Evolutionary conservation across 64 coral and sea anemone species (phyloP), one percentile per base, ranked within the genome.

Genomic region (Montipora capricornis): DNA sequence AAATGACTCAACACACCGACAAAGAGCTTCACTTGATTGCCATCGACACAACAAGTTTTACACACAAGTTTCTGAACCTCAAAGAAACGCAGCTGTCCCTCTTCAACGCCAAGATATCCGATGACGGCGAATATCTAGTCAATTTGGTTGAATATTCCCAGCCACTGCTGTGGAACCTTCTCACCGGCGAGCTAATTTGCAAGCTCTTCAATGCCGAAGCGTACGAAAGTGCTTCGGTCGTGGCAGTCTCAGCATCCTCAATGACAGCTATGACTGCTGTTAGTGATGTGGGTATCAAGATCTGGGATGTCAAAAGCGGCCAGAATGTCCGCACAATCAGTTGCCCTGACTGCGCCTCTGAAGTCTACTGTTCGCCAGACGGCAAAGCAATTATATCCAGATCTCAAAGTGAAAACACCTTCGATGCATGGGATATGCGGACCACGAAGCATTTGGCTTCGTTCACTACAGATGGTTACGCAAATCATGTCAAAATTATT

Each of bases 51-150:
- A 88, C 26, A 11, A 97, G 22, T 77, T 73, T 91, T 1, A 89
- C 82, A 7, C 84, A 95, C 78, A 97, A 97, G 73, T 52, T 47
- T 8, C 62, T 97, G 19, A 78, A 13, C 3, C 47, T 92, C 17
- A 16, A 94, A 67, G 79, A 81, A 6, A 47, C 80, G 2, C 91
- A 77, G 7, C 90, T 97, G 20, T 74, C 19, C 7, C 50, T 97
- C 2, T 92, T 92, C 67, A 97, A 97, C 44, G 96, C 92, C 10
- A 87, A 45, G 8, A 89, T 97, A 29, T 89, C 88, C 53, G 47
- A 92, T 47, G 64, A 95, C 49, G 96, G 96, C 45, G 95, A 91
- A 68, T 97, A 97, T n/a, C n/a, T 93, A 20, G 76, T 93, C 1
- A 79, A 20, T 64, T 66, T 88, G n/a, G 84, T 49, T 14, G 48